Conservation (phyloP, 2,113 vertebrate genomes). For the cattle (Bos taurus) region ARS-UCD2.0 NC_037357.1:95894001-95894500, state of each 20-base stretch:
- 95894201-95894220: not conserved
- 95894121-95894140: not conserved
- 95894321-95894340: conserved; percentile 85
- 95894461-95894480: conserved; percentile 88
- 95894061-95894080: not conserved
- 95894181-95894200: not conserved
- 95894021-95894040: not conserved
- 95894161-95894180: not conserved
- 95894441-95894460: conserved; percentile 85
- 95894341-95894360: conserved; percentile 86
- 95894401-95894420: conserved; percentile 86
- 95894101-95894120: not conserved
- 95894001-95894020: not conserved
- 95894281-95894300: not conserved
- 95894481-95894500: conserved; percentile 89
- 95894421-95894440: conserved; percentile 85
- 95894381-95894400: conserved; percentile 88
- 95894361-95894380: conserved; percentile 88
- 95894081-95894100: not conserved
- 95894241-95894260: not conserved
- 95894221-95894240: not conserved
- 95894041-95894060: not conserved
- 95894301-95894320: not conserved
- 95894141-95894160: not conserved
- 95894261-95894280: not conserved